These are phyloP conservation scores for Anas capensis DNA, from an alignment of 2,797 vertebrate species.

Conservation along the genomic window DNA sequence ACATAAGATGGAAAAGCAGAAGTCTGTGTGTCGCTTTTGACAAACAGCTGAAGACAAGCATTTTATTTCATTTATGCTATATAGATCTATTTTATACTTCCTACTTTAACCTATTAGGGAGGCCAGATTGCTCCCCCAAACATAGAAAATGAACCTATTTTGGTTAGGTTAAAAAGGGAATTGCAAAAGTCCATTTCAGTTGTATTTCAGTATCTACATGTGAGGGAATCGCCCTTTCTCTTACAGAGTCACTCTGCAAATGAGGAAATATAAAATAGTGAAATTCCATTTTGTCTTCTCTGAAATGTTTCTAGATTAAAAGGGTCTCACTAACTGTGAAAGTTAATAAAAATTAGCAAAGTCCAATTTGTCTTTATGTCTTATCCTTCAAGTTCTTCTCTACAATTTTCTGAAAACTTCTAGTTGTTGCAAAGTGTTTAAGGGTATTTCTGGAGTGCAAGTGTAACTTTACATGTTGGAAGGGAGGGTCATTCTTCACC, in stretches of 20 bases:
- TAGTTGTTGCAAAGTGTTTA: background rate
- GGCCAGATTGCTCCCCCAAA: background rate
- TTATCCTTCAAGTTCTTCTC: background rate
- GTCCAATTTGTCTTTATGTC: background rate
- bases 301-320: background rate
- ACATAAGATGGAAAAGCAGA: background rate
- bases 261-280: background rate
- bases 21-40: background rate
- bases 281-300: background rate
- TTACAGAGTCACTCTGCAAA: background rate
- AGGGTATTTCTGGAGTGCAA: background rate
- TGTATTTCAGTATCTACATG: background rate
- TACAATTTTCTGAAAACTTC: background rate
- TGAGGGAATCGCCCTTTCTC: background rate
- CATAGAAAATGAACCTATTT: background rate
- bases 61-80: background rate
- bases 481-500: background rate
- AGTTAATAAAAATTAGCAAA: background rate
- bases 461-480: background rate
- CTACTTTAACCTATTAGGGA: background rate
- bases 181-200: background rate
- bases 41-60: background rate
- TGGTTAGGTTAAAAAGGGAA: background rate
- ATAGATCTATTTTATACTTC: background rate
- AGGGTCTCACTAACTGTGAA: background rate